Evolutionary conservation across 2,888 invertebrate species (phyloP), one percentile per base, ranked within the genome.

Genomic region (Sminthurinus aureus): DNA sequence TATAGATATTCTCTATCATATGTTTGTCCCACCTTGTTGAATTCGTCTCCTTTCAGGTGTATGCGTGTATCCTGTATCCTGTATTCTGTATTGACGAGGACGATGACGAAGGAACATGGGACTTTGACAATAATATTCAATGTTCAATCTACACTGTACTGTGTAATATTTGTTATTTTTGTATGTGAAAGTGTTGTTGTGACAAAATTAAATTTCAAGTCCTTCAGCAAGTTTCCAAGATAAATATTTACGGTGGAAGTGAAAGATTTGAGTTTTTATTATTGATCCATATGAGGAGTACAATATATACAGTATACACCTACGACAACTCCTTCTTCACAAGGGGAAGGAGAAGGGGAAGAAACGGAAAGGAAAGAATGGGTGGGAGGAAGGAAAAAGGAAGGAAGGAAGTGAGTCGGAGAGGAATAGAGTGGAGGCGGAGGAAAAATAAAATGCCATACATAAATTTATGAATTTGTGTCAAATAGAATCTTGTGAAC

Each of bases 191-290:
- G 18, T 66, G 15, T 13, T 69, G 22, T 69, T 24, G 20, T 69
- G 69, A 69, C 69, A 69, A 20, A 69, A 69, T 20, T 22, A 22
- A 69, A 22, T 69, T 20, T 8, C 69, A 69, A 1, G 18, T 69
- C 12, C 24, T 2, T 8, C 20, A 69, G 69, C 18, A 24, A 22
- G 38, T 69, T 69, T 69, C 13, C 20, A 69, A 69, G 69, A 69
- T 22, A 69, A 69, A 69, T 69, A 69, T 73, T 73, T 24, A 73
- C 9, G 26, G 73, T 24, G 11, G 73, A 73, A 24, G 73, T 24
- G 11, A 26, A 73, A 24, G 73, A 24, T 73, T 73, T 73, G 73
- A 26, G 73, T 73, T 73, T 26, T 73, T 73, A 73, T 73, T 73
- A 73, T 73, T 26, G 73, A 73, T 73, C 38, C 4, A 58, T 58